Conservation (phyloP, 2,888 invertebrate species). For the Keiferia lycopersicella region DNA sequence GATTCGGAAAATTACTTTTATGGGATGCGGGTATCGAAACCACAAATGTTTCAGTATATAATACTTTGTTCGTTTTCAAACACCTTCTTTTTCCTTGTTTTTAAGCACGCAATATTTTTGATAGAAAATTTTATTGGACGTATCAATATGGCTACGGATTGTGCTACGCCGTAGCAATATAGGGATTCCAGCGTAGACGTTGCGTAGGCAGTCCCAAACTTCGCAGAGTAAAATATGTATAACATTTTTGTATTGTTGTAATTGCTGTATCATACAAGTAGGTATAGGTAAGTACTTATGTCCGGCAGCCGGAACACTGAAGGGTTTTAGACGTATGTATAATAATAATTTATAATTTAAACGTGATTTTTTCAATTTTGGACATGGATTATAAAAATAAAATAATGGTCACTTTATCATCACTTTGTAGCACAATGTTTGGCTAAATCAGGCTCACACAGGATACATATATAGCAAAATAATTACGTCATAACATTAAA, state of each 20-base stretch:
- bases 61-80: background rate
- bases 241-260: background rate
- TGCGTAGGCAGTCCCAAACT: background rate
- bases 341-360: too few relatives aligned
- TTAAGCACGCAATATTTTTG: too few relatives aligned
- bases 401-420: too few relatives aligned
- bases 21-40: conserved; percentile 6
- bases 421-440: too few relatives aligned
- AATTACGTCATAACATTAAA: too few relatives aligned
- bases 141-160: background rate
- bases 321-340: too few relatives aligned
- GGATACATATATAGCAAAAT: too few relatives aligned
- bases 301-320: too few relatives aligned
- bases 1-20: conserved; percentile 15
- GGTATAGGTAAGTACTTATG: too few relatives aligned
- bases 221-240: background rate
- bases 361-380: too few relatives aligned
- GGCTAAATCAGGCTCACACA: too few relatives aligned
- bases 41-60: background rate
- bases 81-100: background rate
- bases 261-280: background rate
- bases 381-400: too few relatives aligned
- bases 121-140: background rate
- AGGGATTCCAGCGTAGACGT: conserved; percentile 6
- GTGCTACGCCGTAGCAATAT: conserved; percentile 16